Evolutionary conservation across 2,888 invertebrate species (phyloP), one percentile per base, ranked within the genome.

Genomic region (Bombylius major): DNA sequence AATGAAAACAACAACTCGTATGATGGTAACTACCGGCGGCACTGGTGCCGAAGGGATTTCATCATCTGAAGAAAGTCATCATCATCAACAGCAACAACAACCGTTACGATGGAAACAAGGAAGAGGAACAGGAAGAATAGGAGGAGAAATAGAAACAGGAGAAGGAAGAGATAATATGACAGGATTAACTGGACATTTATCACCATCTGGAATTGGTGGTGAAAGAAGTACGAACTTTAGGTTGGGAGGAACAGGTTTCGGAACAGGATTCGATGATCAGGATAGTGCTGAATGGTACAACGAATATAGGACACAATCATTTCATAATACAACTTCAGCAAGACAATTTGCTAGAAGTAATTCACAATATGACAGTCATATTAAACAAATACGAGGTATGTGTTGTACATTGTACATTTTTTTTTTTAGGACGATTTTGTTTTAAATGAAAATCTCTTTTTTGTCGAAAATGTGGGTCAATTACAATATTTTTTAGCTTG

Each of bases 301-400:
- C 63, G 81, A 81, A 63, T 81, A 79, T 63, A 46, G 47, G 50
- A 56, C 57, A 36, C 59, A 60, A 55, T 78, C 78, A 66, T 78
- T 88, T 69, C 85, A 85, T 63, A 78, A 77, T 69, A 77, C 79
- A 56, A 82, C 82, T 60, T 79, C 82, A 50, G 82, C 82, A 69
- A 81, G 83, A 76, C 86, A 87, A 64, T 86, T 81, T 66, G 79
- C 83, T 62, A 80, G 88, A 69, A 88, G 86, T 75, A 85, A 84
- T 70, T 86, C 86, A 66, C 87, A 89, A 74, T 90, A 87, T 75
- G 91, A 91, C 75, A 84, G 86, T 56, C 90, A 90, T 75, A 91
- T 91, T 70, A 86, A 84, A 65, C 83, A 86, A 76, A 88, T 88
- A 70, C 82, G 86, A 88, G 89, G 90, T 90, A 82, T 14, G 45